Conservation (phyloP, 2,113 vertebrate species). For the Gorilla gorilla region DNA sequence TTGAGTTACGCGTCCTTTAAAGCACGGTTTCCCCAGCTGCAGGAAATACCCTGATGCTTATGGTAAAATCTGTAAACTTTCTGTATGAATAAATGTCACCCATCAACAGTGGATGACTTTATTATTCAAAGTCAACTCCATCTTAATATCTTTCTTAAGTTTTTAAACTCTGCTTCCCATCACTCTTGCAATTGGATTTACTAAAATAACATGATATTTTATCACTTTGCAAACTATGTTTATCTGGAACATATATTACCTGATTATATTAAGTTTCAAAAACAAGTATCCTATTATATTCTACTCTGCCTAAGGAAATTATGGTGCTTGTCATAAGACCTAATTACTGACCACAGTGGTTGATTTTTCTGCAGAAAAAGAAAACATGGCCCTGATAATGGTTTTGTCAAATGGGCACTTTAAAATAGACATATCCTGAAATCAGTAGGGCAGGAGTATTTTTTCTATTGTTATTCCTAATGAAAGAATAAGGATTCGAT, state of each 20-base stretch:
- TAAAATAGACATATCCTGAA: neutral
- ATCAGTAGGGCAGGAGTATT: neutral
- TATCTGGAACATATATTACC: neutral
- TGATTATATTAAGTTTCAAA: neutral
- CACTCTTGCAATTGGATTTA: neutral
- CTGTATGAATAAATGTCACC: neutral
- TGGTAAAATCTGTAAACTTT: neutral
- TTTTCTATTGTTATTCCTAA: neutral
- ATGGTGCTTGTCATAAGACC: neutral
- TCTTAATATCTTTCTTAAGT: neutral
- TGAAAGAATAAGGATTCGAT: neutral
- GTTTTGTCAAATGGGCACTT: neutral
- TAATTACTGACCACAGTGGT: neutral
- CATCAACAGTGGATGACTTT: neutral
- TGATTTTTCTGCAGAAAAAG: neutral
- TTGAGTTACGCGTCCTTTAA: neutral
- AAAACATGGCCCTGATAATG: neutral
- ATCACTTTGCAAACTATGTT: neutral
- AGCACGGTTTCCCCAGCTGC: neutral
- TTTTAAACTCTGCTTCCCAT: neutral
- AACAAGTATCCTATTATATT: neutral
- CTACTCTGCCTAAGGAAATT: neutral
- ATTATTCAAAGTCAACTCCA: neutral
- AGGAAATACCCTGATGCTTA: neutral
- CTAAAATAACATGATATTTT: neutral